phyloP scores from a whole-genome alignment of 2,888 invertebrate species.

The Morpho achilles region DNA sequence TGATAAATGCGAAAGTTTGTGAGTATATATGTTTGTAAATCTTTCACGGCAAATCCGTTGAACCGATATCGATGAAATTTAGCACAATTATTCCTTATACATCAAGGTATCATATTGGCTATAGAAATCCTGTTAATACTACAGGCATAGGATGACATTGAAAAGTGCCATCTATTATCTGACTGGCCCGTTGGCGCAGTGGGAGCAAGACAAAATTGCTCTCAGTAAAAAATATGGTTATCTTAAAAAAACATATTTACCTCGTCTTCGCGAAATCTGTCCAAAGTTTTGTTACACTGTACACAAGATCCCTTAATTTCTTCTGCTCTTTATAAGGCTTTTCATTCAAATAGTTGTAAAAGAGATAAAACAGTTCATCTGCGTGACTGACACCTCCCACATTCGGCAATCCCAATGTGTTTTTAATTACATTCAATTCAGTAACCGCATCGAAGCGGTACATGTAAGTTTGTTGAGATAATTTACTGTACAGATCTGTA shows the following conservation, averaged over 20 bases:
- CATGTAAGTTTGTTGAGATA: slow-evolving; percentile 33
- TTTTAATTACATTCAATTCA: slow-evolving; percentile 48
- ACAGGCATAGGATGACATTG: too few relatives aligned
- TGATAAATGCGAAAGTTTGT: too few relatives aligned
- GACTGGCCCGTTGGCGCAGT: too few relatives aligned
- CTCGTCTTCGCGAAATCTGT: slow-evolving; percentile 60
- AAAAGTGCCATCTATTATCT: too few relatives aligned
- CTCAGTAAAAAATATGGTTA: too few relatives aligned
- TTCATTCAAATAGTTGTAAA: slow-evolving; percentile 48
- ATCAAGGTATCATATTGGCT: too few relatives aligned
- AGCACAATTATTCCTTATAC: too few relatives aligned
- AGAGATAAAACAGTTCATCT: slow-evolving; percentile 70
- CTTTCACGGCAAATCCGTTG: too few relatives aligned
- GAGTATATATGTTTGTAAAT: too few relatives aligned
- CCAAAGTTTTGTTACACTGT: slow-evolving; percentile 46
- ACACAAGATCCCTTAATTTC: slow-evolving; percentile 44
- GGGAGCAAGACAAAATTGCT: too few relatives aligned
- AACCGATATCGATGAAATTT: too few relatives aligned
- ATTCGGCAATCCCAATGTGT: slow-evolving; percentile 29
- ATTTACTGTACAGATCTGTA: slow-evolving; percentile 37
- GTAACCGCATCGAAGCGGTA: slow-evolving; percentile 51
- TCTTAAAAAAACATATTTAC: slow-evolving; percentile 31
- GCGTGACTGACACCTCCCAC: slow-evolving; percentile 62
- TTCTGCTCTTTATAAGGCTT: slow-evolving; percentile 43
- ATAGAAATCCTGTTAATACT: too few relatives aligned